Evolutionary conservation across 2,113 vertebrate genomes (phyloP).

Genomic region (Tor tambroides): DNA sequence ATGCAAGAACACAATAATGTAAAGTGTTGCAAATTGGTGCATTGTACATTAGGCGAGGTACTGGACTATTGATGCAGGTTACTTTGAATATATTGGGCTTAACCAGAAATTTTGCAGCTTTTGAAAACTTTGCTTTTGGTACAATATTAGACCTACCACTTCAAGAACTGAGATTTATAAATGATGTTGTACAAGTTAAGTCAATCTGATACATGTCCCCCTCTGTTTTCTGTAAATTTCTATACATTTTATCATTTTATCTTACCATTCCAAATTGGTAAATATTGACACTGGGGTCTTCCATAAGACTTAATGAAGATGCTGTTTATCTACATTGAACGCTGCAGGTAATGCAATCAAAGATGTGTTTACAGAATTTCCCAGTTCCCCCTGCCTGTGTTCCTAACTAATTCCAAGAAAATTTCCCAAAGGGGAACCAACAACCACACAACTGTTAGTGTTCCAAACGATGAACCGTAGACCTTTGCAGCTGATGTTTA

Average conservation of each 20-base stretch:
- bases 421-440: constrained; percentile 1
- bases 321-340: neutral
- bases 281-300: neutral
- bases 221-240: neutral
- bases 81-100: neutral
- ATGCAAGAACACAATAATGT: neutral
- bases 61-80: neutral
- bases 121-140: neutral
- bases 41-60: neutral
- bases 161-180: neutral
- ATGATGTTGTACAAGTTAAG: neutral
- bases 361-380: constrained; percentile 3
- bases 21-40: neutral
- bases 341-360: neutral
- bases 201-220: neutral
- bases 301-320: neutral
- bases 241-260: no score
- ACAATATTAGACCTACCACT: neutral
- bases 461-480: neutral
- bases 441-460: neutral
- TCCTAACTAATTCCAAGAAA: neutral
- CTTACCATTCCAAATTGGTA: neutral
- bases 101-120: neutral
- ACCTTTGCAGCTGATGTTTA: neutral
- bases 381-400: neutral